Evolutionary conservation across 2,113 vertebrate genomes (phyloP), one percentile per base, ranked within the genome.

Genomic region (Strigops habroptila): DNA sequence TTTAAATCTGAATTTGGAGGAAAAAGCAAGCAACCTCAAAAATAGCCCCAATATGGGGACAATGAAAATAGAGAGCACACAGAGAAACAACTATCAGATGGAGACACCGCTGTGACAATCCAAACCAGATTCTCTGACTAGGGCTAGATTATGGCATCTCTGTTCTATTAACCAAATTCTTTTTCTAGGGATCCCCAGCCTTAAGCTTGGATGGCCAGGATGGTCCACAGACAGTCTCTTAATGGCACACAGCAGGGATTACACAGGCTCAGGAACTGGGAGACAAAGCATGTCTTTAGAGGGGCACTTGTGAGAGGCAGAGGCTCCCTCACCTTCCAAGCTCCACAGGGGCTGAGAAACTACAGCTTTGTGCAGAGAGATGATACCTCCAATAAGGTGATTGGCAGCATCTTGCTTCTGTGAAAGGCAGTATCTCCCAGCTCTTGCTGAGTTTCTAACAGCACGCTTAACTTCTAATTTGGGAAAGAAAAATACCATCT

Each of bases 401-500:
- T 49, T 95, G 94, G 95, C 91, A 96, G 91, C 86, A 85, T 93
- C 86, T 93, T 94, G 77, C 69, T 95, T 96, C 94, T 95, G 91
- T 91, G 94, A 94, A 95, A 97, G 74, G 93, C 94, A 92, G 37
- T 73, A 96, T 93, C 94, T 97, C 91, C 93, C 94, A 92, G 86
- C 93, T 91, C 95, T 96, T 91, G 86, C 95, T 95, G 96, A 87
- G 91, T 93, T 97, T 92, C 93, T 93, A 96, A 87, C 94, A 95
- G 91, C 89, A 95, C 6, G 49, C 86, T 96, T 95, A 96, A 97
- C 94, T 96, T 95, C 96, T 97, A 97, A 96, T 97, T 97, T 94
- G 84, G 94, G 96, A 95, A 97, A 95, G 95, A 97, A 96, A 97
- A 97, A 96, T 97, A 95, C 96, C 95, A 97, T 96, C 96, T 97